Evolutionary conservation across 2,888 invertebrate species (phyloP).

Genomic region (Xestoiulus laeticollis): DNA sequence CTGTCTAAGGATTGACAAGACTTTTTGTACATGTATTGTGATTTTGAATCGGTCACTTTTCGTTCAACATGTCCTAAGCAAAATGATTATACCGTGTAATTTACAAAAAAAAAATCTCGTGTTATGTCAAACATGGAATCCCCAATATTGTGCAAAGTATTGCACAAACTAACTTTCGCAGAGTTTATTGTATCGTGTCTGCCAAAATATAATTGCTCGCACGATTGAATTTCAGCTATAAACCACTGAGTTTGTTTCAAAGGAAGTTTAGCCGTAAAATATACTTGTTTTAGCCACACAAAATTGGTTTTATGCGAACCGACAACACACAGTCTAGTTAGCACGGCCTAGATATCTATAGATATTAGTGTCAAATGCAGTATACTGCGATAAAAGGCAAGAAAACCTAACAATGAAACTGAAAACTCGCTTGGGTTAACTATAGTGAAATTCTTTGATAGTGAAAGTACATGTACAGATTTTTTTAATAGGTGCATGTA

Average conservation of each 20-base stretch:
- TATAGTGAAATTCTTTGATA: no score
- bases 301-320: slow-evolving; percentile 5
- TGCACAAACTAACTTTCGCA: not conserved
- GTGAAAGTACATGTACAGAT: no score
- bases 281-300: not conserved
- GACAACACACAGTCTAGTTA: slow-evolving; percentile 16
- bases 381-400: not conserved
- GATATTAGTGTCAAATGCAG: not conserved
- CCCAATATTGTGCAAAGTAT: not conserved
- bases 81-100: not conserved
- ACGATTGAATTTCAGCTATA: not conserved
- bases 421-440: not conserved
- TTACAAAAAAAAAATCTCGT: not conserved
- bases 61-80: not conserved
- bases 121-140: not conserved
- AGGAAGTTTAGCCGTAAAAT: not conserved
- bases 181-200: not conserved
- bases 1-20: not conserved
- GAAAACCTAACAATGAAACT: not conserved
- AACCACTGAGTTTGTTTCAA: not conserved
- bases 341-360: not conserved
- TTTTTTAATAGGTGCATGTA: no score
- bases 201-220: not conserved
- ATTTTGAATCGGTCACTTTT: not conserved
- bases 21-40: not conserved